Conservation (phyloP, 2,888 invertebrate genomes). For the Limnephilus marmoratus region DNA sequence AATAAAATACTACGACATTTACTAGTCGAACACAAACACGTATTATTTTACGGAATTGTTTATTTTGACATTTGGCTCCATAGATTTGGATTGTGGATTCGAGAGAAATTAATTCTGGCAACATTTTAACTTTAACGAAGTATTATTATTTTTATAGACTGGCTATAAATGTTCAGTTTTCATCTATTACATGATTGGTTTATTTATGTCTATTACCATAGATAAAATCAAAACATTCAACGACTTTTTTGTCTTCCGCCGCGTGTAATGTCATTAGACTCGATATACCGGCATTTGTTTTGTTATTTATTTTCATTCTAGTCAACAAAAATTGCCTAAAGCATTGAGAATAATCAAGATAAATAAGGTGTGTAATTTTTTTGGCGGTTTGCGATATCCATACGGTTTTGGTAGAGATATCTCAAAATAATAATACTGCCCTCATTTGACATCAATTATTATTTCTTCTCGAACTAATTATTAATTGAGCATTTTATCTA, state of each 20-base stretch:
- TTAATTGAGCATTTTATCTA: neutral
- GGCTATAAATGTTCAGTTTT: neutral
- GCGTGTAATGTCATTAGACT: slow-evolving; percentile 21
- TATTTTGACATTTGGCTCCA: slow-evolving; percentile 56
- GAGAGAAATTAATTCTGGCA: neutral
- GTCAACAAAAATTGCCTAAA: slow-evolving; percentile 46
- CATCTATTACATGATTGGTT: too few relatives aligned
- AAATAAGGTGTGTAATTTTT: slow-evolving; percentile 47
- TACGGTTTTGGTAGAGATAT: neutral
- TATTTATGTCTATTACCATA: too few relatives aligned
- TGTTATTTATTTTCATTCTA: slow-evolving; percentile 56
- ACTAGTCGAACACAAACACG: slow-evolving; percentile 35
- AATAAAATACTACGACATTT: neutral
- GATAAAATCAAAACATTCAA: neutral
- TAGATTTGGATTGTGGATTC: slow-evolving; percentile 37
- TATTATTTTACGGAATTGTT: slow-evolving; percentile 34
- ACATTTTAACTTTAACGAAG: neutral
- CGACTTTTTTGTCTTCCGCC: too few relatives aligned
- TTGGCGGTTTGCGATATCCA: neutral
- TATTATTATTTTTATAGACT: neutral
- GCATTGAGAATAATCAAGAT: slow-evolving; percentile 33
- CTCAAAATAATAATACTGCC: too few relatives aligned
- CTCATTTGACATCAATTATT: neutral
- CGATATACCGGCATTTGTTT: slow-evolving; percentile 45
- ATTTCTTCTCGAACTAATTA: neutral